A percentile compares a stretch with the other conserved stretches of the same genome.
These are phyloP conservation scores for Calonectris borealis DNA, from an alignment of 2,113 vertebrate genomes.

Conservation along the genomic window DNA sequence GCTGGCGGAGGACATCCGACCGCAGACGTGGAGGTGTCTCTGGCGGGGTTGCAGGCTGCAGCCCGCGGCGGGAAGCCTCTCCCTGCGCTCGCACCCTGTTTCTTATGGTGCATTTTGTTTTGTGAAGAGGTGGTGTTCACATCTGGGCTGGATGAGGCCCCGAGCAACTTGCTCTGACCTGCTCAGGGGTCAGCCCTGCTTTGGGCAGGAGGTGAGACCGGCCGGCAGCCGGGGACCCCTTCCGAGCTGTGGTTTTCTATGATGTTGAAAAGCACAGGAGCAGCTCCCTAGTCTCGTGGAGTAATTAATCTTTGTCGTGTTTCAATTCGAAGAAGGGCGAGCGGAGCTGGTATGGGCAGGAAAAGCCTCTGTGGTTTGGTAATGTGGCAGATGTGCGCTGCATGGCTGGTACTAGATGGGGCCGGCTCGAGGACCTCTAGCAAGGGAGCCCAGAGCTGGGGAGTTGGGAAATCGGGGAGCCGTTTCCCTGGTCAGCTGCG, in stretches of 20 bases:
- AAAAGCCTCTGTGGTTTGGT: background rate
- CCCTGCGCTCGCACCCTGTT: rapidly evolving
- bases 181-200: background rate
- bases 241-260: background rate
- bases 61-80: background rate
- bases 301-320: background rate
- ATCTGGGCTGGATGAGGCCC: background rate
- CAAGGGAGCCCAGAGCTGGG: background rate
- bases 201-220: background rate
- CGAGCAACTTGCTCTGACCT: background rate
- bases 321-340: background rate
- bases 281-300: rapidly evolving
- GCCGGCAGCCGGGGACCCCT: background rate
- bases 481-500: background rate
- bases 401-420: background rate
- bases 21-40: background rate
- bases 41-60: background rate
- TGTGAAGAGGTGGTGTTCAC: background rate
- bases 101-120: background rate
- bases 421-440: background rate
- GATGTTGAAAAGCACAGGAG: background rate
- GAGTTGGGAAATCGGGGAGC: background rate
- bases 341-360: background rate
- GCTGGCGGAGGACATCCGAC: rapidly evolving
- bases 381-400: background rate